Evolutionary conservation across 2,888 invertebrate genomes (phyloP), one percentile per base, ranked within the genome.

Genomic region (Drosophila barbarae): DNA sequence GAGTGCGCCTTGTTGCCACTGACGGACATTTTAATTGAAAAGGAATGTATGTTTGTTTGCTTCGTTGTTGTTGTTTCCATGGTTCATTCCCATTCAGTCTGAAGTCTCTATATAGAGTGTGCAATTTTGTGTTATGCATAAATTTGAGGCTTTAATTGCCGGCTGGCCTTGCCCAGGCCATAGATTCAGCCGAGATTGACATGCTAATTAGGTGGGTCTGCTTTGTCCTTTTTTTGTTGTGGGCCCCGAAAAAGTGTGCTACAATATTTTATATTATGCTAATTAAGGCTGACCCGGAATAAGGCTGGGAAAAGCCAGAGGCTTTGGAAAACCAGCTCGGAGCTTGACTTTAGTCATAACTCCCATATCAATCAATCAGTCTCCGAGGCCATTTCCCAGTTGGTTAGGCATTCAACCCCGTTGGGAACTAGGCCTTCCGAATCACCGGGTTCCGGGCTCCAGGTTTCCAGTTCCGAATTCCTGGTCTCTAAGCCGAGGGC

Each of bases 21-120:
- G 69, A 76, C 80, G 70, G 71, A 71, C 71, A 78, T 81, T 75
- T 69, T 81, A 79, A 79, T 79, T 79, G 81, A 79, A 79, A 79
- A 72, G 77, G 77, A 76, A 79, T 81, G 81, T 64, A 59, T 68
- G 67, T 54, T 50, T 68, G 68, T 55, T 55, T 52, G 42, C 15
- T 26, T 7, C 26, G 15, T 26, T 3, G 15, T 32, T n/a, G 15
- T 32, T 66, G 55, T 38, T 54, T 59, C 41, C 35, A 30, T 57
- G 41, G 58, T 30, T 46, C 28, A 46, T 46, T 46, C 44, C 58
- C 52, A 49, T 58, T 59, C 58, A 60, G 67, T 44, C 46, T 54
- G 53, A 66, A 59, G 46, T 46, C 58, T 60, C 53, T 58, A 52
- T 69, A 70, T 73, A 76, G 73, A 75, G 72, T 80, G 68, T 76